These are phyloP conservation scores for Narcine bancroftii DNA, from an alignment of 2,113 vertebrate genomes.

Conservation along the genomic window DNA sequence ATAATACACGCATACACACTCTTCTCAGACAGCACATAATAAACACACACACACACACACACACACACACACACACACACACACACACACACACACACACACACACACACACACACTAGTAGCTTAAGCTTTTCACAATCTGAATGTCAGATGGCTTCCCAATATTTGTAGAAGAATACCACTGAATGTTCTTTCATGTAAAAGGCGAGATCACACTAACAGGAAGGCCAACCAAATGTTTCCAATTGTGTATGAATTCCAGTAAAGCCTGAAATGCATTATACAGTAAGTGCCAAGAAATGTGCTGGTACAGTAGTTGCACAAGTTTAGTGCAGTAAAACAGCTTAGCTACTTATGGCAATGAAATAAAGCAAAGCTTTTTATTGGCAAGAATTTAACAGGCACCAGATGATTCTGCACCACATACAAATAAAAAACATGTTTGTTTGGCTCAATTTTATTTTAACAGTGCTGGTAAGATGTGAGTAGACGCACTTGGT, in stretches of 20 bases:
- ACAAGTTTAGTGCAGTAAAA: slow-evolving; percentile 36
- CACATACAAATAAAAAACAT: slow-evolving; percentile 36
- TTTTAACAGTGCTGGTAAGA: slow-evolving; percentile 5
- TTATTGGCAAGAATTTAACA: slow-evolving; percentile 35
- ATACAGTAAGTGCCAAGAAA: slow-evolving; percentile 35
- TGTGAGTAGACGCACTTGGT: slow-evolving; percentile 15
- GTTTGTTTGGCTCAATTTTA: slow-evolving; percentile 34
- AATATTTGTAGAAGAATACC: not conserved
- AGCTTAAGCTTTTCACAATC: not conserved
- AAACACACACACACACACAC: not conserved
- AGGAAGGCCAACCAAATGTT: slow-evolving; percentile 36
- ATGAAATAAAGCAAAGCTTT: slow-evolving; percentile 36
- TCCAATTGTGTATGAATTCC: slow-evolving; percentile 35
- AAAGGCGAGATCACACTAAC: slow-evolving; percentile 32
- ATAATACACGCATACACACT: too few species aligned
- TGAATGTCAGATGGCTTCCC: not conserved
- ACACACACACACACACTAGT: not conserved
- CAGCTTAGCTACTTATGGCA: slow-evolving; percentile 37
- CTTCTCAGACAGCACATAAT: too few species aligned
- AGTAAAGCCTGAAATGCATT: slow-evolving; percentile 33
- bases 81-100: not conserved
- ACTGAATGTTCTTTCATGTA: not conserved
- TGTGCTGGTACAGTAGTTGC: slow-evolving; percentile 37
- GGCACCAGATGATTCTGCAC: slow-evolving; percentile 30
- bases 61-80: not conserved